Evolutionary conservation across 1,140 invertebrate species (phyloP), one percentile per base, ranked within the genome.

Genomic region (Bombus confusus): DNA sequence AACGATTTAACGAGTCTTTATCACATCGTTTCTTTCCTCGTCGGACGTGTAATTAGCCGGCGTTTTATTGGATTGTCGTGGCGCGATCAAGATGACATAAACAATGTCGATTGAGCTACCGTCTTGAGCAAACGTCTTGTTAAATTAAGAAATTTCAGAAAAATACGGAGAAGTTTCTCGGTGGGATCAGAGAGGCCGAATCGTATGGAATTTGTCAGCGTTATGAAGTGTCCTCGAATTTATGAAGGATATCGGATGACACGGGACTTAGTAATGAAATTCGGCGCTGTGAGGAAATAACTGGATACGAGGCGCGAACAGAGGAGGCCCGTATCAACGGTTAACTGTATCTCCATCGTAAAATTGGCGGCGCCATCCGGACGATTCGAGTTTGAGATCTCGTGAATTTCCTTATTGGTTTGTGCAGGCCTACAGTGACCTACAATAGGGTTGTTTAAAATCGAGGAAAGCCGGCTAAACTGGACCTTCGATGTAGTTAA

Each of bases 321-420:
- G 52, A 86, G 77, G 64, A 74, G 74, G 52, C 41, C 69, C 22
- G 81, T 78, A 28, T 62, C 73, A 47, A 59, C 82, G 86, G 88
- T 87, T 86, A 87, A 90, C 86, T 85, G 80, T 90, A 83, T 77
- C 39, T 78, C 59, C 75, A 68, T 76, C 82, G 68, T 90, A 90
- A 90, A 90, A 73, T 86, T 47, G 64, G n/a, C 78, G 64, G 47
- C 57, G 34, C 52, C 37, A 78, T 83, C 37, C 43, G 47, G 31
- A 79, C 22, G n/a, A 15, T 10, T 59, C 68, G 43, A 34, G 64
- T 28, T 66, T 37, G n/a, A 66, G 78, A 52, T 68, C n/a, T 62
- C 52, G 41, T 31, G 82, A 87, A 76, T 90, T 90, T 90, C 89
- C 89, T 87, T 90, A 90, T 90, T 90, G 31, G 75, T 28, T 47